Evolutionary conservation across 2,888 invertebrate genomes (phyloP).

Genomic region (Aphodius granarius): DNA sequence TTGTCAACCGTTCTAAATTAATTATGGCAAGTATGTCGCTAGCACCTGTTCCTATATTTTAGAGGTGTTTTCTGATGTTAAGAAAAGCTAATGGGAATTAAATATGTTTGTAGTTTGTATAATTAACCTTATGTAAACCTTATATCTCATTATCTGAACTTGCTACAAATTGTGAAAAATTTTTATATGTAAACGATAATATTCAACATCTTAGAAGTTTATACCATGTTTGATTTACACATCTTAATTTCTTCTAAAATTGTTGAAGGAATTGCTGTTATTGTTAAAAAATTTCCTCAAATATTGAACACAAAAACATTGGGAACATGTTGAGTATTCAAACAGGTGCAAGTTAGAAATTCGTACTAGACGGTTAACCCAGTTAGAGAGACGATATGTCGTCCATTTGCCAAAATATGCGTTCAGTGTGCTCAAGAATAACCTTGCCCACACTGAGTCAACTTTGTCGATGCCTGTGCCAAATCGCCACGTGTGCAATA

Average conservation of each 20-base stretch:
- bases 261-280: neutral
- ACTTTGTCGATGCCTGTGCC: neutral
- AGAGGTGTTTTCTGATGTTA: neutral
- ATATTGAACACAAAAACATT: neutral
- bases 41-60: neutral
- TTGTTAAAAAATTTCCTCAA: no score
- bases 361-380: neutral
- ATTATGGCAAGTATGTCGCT: neutral
- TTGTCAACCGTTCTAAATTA: neutral
- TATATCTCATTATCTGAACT: neutral
- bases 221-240: no score
- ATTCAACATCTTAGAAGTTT: no score
- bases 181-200: no score
- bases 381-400: neutral
- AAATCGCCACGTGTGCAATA: neutral
- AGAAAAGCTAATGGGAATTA: neutral
- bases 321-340: neutral
- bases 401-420: neutral
- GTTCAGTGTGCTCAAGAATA: neutral
- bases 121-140: neutral
- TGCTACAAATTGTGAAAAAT: no score
- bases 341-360: neutral
- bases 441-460: neutral
- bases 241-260: neutral
- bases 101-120: neutral